These are phyloP conservation scores for Epizoanthus fatuus DNA, from an alignment of 92 coral and sea anemone species.

Conservation along the genomic window DNA sequence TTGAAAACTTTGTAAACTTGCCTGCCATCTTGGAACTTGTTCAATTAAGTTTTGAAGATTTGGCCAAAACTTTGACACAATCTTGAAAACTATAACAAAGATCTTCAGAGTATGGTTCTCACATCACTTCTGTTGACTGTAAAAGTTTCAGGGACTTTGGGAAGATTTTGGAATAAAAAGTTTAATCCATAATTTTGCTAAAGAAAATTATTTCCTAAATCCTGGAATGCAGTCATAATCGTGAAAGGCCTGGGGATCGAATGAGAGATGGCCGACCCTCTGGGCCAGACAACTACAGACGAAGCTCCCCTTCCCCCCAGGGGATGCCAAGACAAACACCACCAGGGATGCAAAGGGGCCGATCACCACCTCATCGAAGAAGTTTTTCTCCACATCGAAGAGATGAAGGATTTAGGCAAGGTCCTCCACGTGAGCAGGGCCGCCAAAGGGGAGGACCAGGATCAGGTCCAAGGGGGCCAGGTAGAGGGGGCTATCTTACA, in stretches of 20 bases:
- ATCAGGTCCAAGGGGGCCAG: conserved; percentile 54
- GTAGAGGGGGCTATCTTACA: conserved; percentile 78
- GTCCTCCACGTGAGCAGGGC: conserved; percentile 80
- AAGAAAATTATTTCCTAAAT: neutral
- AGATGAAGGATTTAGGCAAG: conserved; percentile 83
- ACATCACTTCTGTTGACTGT: no score
- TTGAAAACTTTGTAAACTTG: no score
- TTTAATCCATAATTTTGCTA: neutral
- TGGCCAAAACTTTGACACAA: no score
- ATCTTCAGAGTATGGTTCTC: no score
- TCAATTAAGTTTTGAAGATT: no score
- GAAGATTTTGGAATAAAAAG: no score
- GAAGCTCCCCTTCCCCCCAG: conserved; percentile 78
- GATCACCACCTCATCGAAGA: conserved; percentile 66
- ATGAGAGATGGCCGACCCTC: conserved; percentile 76
- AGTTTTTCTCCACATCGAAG: conserved; percentile 79
- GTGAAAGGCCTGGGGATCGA: conserved; percentile 84
- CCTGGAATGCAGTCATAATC: conserved; percentile 52
- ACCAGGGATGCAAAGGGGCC: conserved; percentile 67
- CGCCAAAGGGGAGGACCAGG: conserved; percentile 75
- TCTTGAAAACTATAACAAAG: no score
- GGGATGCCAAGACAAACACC: conserved; percentile 69
- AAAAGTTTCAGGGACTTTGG: no score
- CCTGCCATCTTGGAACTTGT: no score
- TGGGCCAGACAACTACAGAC: conserved; percentile 84